Evolutionary conservation across 2,888 invertebrate genomes (phyloP).

Genomic region (Tachina fera): DNA sequence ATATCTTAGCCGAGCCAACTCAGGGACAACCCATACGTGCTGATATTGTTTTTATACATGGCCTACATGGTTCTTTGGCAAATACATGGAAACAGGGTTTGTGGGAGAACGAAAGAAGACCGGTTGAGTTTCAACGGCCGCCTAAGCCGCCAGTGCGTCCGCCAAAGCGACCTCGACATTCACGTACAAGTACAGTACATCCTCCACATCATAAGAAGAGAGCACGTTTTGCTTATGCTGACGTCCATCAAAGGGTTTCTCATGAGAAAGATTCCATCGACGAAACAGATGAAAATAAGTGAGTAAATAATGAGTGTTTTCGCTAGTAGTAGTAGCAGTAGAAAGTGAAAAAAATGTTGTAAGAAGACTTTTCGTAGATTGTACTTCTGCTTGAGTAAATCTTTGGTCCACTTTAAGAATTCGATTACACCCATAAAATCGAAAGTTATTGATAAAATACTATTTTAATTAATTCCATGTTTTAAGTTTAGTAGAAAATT

Average conservation of each 20-base stretch:
- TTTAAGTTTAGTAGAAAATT: too few species aligned
- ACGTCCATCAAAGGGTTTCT: conserved; percentile 69
- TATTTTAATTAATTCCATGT: too few species aligned
- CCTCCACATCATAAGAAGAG: conserved; percentile 80
- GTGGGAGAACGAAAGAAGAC: conserved; percentile 84
- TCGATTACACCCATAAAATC: too few species aligned
- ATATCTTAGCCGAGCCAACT: conserved; percentile 81
- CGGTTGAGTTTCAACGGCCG: conserved; percentile 81
- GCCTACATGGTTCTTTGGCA: conserved; percentile 86
- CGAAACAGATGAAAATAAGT: conserved; percentile 68
- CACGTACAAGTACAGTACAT: conserved; percentile 77
- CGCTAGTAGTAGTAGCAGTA: too few species aligned
- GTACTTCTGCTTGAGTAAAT: too few species aligned
- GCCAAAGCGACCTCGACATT: conserved; percentile 80
- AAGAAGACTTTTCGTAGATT: too few species aligned
- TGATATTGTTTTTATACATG: conserved; percentile 93
- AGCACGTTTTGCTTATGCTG: conserved; percentile 75
- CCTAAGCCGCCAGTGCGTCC: conserved; percentile 81
- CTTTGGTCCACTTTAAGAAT: too few species aligned
- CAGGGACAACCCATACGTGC: conserved; percentile 82
- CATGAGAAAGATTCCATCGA: conserved; percentile 58
- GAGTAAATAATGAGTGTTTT: conserved; percentile 11
- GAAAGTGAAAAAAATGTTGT: too few species aligned
- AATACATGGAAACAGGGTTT: conserved; percentile 93
- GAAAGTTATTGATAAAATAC: too few species aligned